Conservation (phyloP, 2,113 vertebrate species). For the Vanacampus margaritifer region DNA sequence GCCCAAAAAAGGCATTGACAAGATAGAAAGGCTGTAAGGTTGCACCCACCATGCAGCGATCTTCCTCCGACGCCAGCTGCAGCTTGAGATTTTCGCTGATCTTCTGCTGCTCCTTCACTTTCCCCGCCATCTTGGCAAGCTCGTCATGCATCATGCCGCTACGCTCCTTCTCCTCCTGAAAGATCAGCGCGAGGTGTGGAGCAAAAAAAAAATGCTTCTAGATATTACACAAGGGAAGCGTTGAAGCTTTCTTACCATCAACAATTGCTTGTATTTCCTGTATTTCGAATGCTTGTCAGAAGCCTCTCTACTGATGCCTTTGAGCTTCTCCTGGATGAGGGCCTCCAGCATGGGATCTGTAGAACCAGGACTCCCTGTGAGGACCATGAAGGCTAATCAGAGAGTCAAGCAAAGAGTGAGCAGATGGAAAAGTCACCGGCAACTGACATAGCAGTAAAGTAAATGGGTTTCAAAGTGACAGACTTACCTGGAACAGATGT, state of each 20-base stretch:
- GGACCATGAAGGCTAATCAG: slow-evolving; percentile 16
- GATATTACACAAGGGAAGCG: background rate
- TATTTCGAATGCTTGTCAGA: slow-evolving; percentile 89
- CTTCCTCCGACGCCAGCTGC: slow-evolving; percentile 83
- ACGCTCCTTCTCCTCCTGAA: slow-evolving; percentile 89
- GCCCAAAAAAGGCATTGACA: background rate
- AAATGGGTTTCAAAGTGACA: background rate
- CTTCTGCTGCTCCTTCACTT: slow-evolving; percentile 93
- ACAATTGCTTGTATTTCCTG: slow-evolving; percentile 90
- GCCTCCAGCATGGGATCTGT: slow-evolving; percentile 81
- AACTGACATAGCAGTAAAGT: background rate
- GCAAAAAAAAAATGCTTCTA: background rate
- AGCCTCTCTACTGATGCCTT: slow-evolving; percentile 87
- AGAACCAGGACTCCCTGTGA: slow-evolving; percentile 76
- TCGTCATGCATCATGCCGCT: slow-evolving; percentile 89
- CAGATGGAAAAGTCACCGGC: background rate
- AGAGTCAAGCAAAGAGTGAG: background rate
- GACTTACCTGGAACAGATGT: slow-evolving; percentile 69
- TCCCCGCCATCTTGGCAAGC: slow-evolving; percentile 88
- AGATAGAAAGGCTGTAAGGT: background rate
- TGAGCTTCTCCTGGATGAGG: slow-evolving; percentile 84
- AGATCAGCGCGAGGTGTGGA: background rate
- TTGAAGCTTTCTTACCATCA: slow-evolving; percentile 78
- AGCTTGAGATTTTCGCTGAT: slow-evolving; percentile 82
- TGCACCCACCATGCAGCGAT: slow-evolving; percentile 84